phyloP scores from a whole-genome alignment of 2,113 vertebrate genomes.

The Synchiropus splendidus region DNA sequence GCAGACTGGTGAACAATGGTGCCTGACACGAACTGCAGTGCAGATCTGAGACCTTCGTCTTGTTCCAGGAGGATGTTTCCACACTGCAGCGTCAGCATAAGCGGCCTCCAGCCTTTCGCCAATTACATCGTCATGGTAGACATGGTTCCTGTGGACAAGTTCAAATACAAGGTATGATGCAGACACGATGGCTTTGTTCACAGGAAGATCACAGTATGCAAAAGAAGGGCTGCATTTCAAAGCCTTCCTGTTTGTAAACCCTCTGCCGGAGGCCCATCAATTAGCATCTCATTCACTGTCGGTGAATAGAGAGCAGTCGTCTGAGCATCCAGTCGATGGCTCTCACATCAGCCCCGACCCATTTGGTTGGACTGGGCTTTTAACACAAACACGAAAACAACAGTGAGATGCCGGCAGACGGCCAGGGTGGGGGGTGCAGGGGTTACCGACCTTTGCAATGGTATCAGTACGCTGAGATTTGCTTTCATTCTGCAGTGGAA shows the following conservation, averaged over 20 bases:
- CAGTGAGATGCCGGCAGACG: not conserved
- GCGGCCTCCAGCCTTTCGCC: slow-evolving; percentile 69
- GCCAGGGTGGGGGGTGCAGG: too few relatives aligned
- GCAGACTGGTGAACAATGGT: not conserved
- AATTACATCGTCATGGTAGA: slow-evolving; percentile 76
- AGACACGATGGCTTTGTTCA: too few relatives aligned
- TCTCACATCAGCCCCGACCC: slow-evolving; percentile 19
- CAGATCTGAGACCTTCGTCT: too few relatives aligned
- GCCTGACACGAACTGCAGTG: not conserved
- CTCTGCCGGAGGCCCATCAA: slow-evolving; percentile 52
- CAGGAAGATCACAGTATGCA: too few relatives aligned
- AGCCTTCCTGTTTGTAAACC: slow-evolving; percentile 64
- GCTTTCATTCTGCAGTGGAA: slow-evolving; percentile 69
- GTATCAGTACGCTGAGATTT: too few relatives aligned
- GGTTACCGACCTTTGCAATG: too few relatives aligned
- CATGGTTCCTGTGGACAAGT: slow-evolving; percentile 69
- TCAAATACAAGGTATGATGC: slow-evolving; percentile 72
- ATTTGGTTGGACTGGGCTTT: slow-evolving; percentile 36
- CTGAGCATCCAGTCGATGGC: slow-evolving; percentile 12
- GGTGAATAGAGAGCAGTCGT: slow-evolving; percentile 64
- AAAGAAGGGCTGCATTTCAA: slow-evolving; percentile 51
- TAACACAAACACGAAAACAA: slow-evolving; percentile 19
- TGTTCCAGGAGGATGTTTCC: slow-evolving; percentile 75
- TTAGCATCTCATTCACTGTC: slow-evolving; percentile 62
- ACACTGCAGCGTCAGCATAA: slow-evolving; percentile 72